Percentiles rank a stretch among this genome's conserved stretches.
phyloP scores from a whole-genome alignment of 2,113 vertebrate species.

The Crotalus viridis region DNA sequence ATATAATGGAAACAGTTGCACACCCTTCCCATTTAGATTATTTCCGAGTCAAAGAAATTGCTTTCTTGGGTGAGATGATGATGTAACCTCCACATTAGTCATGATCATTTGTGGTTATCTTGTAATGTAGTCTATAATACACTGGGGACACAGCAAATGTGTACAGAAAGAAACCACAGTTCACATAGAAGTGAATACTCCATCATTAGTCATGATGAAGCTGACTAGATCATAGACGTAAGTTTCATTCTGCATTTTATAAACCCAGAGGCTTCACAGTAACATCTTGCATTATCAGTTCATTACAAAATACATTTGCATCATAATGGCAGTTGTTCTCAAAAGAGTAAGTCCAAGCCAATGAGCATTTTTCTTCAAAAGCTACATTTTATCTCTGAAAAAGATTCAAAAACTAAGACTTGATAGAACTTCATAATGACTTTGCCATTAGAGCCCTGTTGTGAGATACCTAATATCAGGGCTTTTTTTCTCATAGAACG shows the following conservation, averaged over 20 bases:
- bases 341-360: constrained; percentile 54
- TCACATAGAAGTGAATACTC: constrained; percentile 54
- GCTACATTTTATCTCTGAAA: constrained; percentile 22
- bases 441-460: constrained; percentile 46
- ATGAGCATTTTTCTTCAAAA: constrained; percentile 58
- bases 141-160: constrained; percentile 48
- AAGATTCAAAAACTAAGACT: constrained; percentile 56
- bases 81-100: constrained; percentile 7
- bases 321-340: constrained; percentile 52
- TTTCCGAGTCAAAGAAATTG: constrained; percentile 38
- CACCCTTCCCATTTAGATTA: constrained; percentile 17
- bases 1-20: constrained; percentile 1
- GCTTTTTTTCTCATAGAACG: no score
- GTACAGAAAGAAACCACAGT: constrained; percentile 13
- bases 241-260: constrained; percentile 71
- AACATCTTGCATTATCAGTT: constrained; percentile 63
- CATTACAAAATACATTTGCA: constrained; percentile 64
- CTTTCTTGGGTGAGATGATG: constrained; percentile 36
- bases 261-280: constrained; percentile 67
- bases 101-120: constrained; percentile 46
- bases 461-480: constrained; percentile 38
- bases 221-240: constrained; percentile 66
- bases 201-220: constrained; percentile 52
- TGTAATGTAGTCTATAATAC: constrained; percentile 24
- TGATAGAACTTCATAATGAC: constrained; percentile 61